phyloP scores from a whole-genome alignment of 2,888 invertebrate species.

The Keiferia lycopersicella region DNA sequence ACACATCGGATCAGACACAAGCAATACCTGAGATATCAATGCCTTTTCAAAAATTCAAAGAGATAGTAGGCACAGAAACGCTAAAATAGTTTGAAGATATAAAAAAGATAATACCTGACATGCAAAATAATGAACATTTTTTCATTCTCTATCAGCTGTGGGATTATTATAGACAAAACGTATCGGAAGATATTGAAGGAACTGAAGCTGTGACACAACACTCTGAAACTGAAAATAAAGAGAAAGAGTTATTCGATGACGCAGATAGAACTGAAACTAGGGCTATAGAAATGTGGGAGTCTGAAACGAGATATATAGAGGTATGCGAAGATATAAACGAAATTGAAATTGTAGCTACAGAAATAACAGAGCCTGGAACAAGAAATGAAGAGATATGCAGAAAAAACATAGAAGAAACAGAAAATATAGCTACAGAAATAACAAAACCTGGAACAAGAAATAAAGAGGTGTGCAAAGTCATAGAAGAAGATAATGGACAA shows the following conservation, averaged over 20 bases:
- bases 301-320: not conserved
- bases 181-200: slow-evolving; percentile 3
- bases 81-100: slow-evolving; percentile 21
- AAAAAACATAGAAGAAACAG: not conserved
- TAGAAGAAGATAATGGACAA: not conserved
- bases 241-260: not conserved
- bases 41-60: not conserved
- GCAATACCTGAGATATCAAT: not conserved
- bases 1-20: not conserved
- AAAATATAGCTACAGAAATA: not conserved
- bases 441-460: not conserved
- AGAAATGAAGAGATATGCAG: not conserved
- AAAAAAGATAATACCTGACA: slow-evolving; percentile 22
- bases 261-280: not conserved
- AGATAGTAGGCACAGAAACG: slow-evolving; percentile 12
- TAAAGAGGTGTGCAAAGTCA: not conserved
- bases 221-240: not conserved
- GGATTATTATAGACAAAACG: slow-evolving; percentile 19
- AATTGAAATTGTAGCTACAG: not conserved
- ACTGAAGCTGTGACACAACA: not conserved
- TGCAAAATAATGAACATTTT: slow-evolving; percentile 24
- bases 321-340: not conserved
- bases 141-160: slow-evolving; percentile 23
- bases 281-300: not conserved
- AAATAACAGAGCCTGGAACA: not conserved